Evolutionary conservation across 2,888 invertebrate species (phyloP).

Genomic region (Tetragonisca angustula): DNA sequence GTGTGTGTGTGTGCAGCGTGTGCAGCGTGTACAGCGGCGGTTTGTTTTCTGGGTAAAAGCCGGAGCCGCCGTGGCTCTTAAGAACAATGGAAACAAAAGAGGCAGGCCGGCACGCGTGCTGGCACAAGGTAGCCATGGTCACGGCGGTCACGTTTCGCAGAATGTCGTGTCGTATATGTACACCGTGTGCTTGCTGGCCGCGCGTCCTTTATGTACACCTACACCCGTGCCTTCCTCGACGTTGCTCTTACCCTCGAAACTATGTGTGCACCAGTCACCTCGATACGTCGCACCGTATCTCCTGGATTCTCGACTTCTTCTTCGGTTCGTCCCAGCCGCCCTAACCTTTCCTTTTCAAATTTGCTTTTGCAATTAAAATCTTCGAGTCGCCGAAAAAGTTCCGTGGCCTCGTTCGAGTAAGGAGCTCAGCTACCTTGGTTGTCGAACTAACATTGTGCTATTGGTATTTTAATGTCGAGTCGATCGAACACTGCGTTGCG

Average conservation of each 20-base stretch:
- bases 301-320: neutral
- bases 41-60: constrained; percentile 76
- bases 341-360: too few species aligned
- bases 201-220: constrained; percentile 48
- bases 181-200: constrained; percentile 13
- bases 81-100: constrained; percentile 80
- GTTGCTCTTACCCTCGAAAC: constrained; percentile 26
- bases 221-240: constrained; percentile 24
- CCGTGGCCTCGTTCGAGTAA: too few species aligned
- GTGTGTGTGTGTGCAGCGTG: constrained; percentile 29
- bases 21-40: constrained; percentile 57
- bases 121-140: constrained; percentile 74
- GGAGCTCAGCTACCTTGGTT: too few species aligned
- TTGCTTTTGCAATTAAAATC: too few species aligned
- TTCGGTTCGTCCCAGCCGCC: neutral
- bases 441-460: too few species aligned
- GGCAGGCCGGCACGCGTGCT: constrained; percentile 73
- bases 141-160: constrained; percentile 78
- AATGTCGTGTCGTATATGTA: constrained; percentile 62
- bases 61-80: constrained; percentile 61
- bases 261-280: constrained; percentile 37
- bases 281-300: constrained; percentile 22
- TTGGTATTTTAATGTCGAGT: constrained; percentile 1
- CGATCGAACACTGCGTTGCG: neutral
- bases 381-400: too few species aligned